phyloP scores from a whole-genome alignment of 2,888 invertebrate genomes.

The Dryocosmus kuriphilus region DNA sequence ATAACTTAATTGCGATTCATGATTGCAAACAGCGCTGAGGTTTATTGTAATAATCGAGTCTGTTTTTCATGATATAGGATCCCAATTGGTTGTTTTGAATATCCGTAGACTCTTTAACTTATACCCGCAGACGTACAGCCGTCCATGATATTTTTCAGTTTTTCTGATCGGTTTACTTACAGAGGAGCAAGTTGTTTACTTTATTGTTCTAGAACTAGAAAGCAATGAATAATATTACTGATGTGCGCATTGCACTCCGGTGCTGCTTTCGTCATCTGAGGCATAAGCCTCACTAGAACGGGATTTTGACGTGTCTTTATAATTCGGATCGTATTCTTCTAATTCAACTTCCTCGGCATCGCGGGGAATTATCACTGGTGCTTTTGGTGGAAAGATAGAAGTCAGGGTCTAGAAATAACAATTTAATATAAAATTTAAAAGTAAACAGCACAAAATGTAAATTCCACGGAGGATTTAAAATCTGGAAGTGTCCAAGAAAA shows the following conservation, averaged over 20 bases:
- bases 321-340: conserved; percentile 85
- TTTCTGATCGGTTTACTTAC: conserved; percentile 17
- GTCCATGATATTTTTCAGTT: not conserved
- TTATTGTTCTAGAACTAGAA: conserved; percentile 11
- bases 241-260: conserved; percentile 89
- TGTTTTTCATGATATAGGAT: not conserved
- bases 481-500: no score
- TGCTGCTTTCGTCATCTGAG: conserved; percentile 80
- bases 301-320: conserved; percentile 77
- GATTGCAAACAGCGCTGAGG: not conserved
- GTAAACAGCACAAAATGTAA: not conserved
- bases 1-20: not conserved
- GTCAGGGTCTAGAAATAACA: conserved; percentile 85
- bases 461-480: no score
- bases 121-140: conserved; percentile 1
- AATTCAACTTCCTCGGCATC: conserved; percentile 93
- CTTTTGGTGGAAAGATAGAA: conserved; percentile 85
- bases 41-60: conserved; percentile 15
- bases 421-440: not conserved
- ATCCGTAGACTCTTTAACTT: conserved; percentile 5
- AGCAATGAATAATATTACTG: conserved; percentile 80
- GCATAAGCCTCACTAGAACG: conserved; percentile 78
- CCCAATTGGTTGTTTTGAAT: not conserved
- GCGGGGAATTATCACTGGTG: conserved; percentile 84
- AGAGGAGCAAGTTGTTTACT: conserved; percentile 3